These are phyloP conservation scores for Chelonus insularis DNA, from an alignment of 1,140 invertebrate genomes.

Conservation along the genomic window DNA sequence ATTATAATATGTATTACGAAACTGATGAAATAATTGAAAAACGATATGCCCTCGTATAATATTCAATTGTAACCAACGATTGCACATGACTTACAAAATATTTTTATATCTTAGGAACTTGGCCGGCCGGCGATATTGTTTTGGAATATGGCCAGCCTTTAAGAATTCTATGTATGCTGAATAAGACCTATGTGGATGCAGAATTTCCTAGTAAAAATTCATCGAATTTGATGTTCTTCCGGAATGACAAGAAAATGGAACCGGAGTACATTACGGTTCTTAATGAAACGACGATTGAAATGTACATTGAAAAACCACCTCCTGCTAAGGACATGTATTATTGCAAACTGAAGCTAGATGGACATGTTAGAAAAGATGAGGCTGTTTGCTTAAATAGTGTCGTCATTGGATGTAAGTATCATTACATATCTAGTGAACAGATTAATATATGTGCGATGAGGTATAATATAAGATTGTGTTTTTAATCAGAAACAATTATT, in stretches of 20 bases:
- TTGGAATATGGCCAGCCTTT: slow-evolving; percentile 58
- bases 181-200: slow-evolving; percentile 45
- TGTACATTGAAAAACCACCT: slow-evolving; percentile 54
- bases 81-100: not conserved
- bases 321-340: slow-evolving; percentile 52
- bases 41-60: too few relatives aligned
- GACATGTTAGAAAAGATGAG: slow-evolving; percentile 35
- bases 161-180: slow-evolving; percentile 58
- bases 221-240: slow-evolving; percentile 56
- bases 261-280: slow-evolving; percentile 51
- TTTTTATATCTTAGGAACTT: slow-evolving; percentile 51
- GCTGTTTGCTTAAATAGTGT: slow-evolving; percentile 62
- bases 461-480: too few relatives aligned
- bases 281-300: slow-evolving; percentile 58
- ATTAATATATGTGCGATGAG: too few relatives aligned
- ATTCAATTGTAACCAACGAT: slow-evolving; percentile 1
- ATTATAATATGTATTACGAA: too few relatives aligned
- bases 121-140: slow-evolving; percentile 60
- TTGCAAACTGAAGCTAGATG: slow-evolving; percentile 51
- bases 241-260: slow-evolving; percentile 49
- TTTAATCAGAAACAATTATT: too few relatives aligned
- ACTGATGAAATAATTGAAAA: too few relatives aligned
- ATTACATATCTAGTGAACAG: too few relatives aligned
- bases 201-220: slow-evolving; percentile 51
- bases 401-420: slow-evolving; percentile 60